These are phyloP conservation scores for Intellagama lesueurii DNA, from an alignment of 2,797 vertebrate species.

Conservation along the genomic window DNA sequence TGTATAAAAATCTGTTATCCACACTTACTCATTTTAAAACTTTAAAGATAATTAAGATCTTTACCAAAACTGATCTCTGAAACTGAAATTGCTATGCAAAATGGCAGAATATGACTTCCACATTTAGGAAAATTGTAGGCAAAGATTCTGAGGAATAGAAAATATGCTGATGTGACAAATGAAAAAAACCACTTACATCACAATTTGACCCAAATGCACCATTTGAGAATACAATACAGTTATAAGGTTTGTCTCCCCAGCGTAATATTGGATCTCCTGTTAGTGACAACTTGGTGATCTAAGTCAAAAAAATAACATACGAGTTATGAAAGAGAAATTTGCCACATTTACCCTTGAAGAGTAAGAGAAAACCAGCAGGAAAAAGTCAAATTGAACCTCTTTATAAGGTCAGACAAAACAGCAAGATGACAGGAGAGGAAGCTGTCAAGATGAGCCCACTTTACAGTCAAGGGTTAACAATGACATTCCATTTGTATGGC, in stretches of 20 bases:
- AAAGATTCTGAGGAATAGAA: neutral
- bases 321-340: neutral
- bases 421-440: neutral
- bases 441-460: neutral
- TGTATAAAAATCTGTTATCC: neutral
- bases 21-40: conserved; percentile 6
- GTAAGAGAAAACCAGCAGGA: neutral
- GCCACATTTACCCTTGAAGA: neutral
- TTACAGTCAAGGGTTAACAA: neutral
- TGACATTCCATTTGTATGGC: neutral
- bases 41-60: neutral
- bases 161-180: neutral
- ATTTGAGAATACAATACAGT: conserved; percentile 84
- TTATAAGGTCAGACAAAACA: neutral
- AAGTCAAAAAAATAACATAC: conserved; percentile 50
- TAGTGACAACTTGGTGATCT: conserved; percentile 81
- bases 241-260: conserved; percentile 98
- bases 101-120: neutral
- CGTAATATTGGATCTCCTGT: conserved; percentile 87
- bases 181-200: conserved; percentile 85
- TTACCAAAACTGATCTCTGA: neutral
- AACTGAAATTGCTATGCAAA: neutral
- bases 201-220: conserved; percentile 86
- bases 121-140: neutral
- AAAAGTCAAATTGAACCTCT: neutral